phyloP scores from a whole-genome alignment of 2,888 invertebrate species.

The Acrobeloides nanus region DNA sequence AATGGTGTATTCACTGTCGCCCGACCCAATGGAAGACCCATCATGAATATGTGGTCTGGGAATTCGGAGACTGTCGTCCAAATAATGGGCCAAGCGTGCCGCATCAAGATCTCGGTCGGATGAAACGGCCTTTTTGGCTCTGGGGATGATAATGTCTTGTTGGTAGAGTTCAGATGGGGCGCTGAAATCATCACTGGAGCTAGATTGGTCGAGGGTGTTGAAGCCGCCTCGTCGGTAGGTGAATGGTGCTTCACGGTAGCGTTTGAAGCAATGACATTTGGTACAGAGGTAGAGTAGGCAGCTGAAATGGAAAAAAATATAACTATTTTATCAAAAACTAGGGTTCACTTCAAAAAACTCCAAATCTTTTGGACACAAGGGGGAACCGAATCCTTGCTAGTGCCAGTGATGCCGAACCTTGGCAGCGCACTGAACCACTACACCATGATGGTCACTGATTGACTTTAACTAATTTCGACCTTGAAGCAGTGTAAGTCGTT shows the following conservation, averaged over 20 bases:
- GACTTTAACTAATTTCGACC: background rate
- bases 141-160: conserved; percentile 50
- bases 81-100: conserved; percentile 39
- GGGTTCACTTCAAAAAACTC: background rate
- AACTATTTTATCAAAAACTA: conserved; percentile 1
- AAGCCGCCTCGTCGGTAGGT: conserved; percentile 31
- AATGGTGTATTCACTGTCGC: conserved; percentile 50
- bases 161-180: conserved; percentile 45
- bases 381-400: too few species aligned
- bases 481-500: background rate
- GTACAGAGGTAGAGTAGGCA: conserved; percentile 51
- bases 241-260: conserved; percentile 19
- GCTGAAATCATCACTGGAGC: conserved; percentile 44
- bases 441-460: too few species aligned
- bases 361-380: background rate
- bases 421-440: too few species aligned
- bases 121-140: conserved; percentile 42
- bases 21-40: conserved; percentile 38
- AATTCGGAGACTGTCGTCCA: conserved; percentile 45
- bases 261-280: conserved; percentile 48
- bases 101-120: conserved; percentile 28
- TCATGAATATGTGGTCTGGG: conserved; percentile 48
- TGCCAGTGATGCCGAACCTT: too few species aligned
- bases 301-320: conserved; percentile 23
- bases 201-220: conserved; percentile 51